Base-by-base conservation (phyloP, 2,797 vertebrate genomes). In the Lutjanus argentimaculatus region DNA sequence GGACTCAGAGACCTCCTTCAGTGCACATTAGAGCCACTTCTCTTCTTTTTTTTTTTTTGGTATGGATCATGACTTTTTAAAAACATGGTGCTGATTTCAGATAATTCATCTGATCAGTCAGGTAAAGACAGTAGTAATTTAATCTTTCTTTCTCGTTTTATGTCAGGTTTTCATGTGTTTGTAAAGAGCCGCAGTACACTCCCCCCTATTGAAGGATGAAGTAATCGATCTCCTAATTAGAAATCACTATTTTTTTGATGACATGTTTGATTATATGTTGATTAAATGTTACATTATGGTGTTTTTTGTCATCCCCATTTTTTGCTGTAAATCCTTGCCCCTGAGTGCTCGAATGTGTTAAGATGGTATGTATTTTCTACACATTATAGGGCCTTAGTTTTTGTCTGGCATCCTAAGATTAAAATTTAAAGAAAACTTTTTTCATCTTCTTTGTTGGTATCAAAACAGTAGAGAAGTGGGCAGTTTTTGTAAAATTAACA, bases 1-100 rank as follows among this genome's bases (percentile, higher is more conserved):
- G 77, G 89, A 90, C 68, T 87, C 75, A 69, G 45, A 86, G 72
- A 79, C 77, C 67, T 67, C 63, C 78, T 25, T 81, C 52, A 52
- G 17, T 73, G 77, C 55, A 72, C 36, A 21, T 82, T 87, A 85
- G 86, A 70, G 36, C 7, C 45, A 56, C 46, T 58, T 72, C 48
- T 62, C 17, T 42, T 14, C 12, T 51, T 46, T 22, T 73, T 77
- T 42, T 14, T 19, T 51, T 46, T 22, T 73, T 77, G 64, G 25
- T 46, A 45, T 74, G 72, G 68, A 52, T 72, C 65, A 13, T 49
- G 15, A 72, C 71, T 67, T 62, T 21, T 65, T 36, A 12, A 14
- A 14, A 72, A 74, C 64, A 43, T 71, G 67, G 53, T 72, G 58
- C 62, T 75, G 55, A 61, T 88, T 75, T 25, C 43, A 70, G 69